Conservation (phyloP, 2,113 vertebrate species). For the Ramphastos sulfuratus region DNA sequence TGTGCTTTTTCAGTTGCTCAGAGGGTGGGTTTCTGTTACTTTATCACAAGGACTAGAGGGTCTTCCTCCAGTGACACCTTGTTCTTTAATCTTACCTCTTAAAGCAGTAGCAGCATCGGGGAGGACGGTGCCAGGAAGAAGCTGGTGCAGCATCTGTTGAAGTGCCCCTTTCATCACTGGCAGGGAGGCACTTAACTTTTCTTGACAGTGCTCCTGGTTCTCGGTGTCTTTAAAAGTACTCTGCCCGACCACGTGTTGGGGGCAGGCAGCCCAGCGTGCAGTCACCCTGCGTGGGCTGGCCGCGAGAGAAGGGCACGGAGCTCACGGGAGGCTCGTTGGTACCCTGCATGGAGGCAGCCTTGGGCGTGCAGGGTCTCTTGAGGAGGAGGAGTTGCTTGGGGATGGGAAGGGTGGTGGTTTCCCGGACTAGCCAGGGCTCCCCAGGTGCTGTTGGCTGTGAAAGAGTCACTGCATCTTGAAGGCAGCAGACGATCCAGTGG, state of each 20-base stretch:
- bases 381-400: neutral
- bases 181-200: neutral
- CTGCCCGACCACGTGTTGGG: neutral
- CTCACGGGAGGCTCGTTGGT: neutral
- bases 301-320: neutral
- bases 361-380: neutral
- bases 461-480: neutral
- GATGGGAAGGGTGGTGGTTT: neutral
- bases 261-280: neutral
- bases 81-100: neutral
- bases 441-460: neutral
- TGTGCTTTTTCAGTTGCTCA: neutral
- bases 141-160: neutral
- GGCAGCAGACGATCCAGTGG: neutral
- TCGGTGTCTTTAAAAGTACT: neutral
- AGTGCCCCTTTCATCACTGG: neutral
- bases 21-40: neutral
- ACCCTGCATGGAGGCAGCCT: neutral
- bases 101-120: neutral
- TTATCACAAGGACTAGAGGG: neutral
- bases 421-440: neutral
- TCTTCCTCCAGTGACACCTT: neutral
- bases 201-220: neutral
- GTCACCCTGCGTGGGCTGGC: fast-evolving
- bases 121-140: neutral